Conservation (phyloP, 2,797 vertebrate species). For the Pitangus sulphuratus region DNA sequence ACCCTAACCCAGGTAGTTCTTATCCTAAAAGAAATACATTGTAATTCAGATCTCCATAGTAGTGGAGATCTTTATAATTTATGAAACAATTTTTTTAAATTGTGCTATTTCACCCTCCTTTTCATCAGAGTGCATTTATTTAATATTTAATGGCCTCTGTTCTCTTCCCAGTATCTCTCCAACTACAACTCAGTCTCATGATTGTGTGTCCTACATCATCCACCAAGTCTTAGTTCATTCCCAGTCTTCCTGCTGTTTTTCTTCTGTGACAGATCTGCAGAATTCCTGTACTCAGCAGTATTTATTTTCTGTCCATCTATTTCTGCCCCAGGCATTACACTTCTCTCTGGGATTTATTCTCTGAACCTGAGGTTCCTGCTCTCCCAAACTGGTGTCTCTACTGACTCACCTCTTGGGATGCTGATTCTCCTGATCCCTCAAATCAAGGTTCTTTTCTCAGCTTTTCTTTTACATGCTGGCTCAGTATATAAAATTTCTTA, state of each 20-base stretch:
- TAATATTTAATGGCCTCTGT: not conserved
- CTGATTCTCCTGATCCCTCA: not conserved
- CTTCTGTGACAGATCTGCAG: not conserved
- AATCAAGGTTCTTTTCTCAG: not conserved
- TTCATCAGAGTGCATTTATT: not conserved
- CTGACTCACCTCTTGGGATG: not conserved
- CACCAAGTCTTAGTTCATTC: not conserved
- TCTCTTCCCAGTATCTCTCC: not conserved
- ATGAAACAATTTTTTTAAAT: not conserved
- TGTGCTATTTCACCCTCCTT: not conserved
- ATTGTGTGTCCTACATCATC: not conserved
- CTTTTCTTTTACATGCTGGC: not conserved
- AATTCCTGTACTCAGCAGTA: not conserved
- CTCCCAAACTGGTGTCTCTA: not conserved
- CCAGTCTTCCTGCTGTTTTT: not conserved
- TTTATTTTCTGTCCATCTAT: not conserved
- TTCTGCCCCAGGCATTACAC: accelerated
- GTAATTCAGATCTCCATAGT: not conserved
- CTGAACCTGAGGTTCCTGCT: not conserved
- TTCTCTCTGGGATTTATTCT: not conserved
- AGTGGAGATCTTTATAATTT: not conserved
- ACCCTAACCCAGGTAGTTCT: not conserved
- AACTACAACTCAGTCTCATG: not conserved
- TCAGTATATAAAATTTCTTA: not conserved
- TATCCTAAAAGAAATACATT: not conserved